Percentiles rank a stretch among this genome's conserved stretches.
These are phyloP conservation scores for Steinernema feltiae DNA, from an alignment of 1,140 invertebrate species.

Conservation along the genomic window DNA sequence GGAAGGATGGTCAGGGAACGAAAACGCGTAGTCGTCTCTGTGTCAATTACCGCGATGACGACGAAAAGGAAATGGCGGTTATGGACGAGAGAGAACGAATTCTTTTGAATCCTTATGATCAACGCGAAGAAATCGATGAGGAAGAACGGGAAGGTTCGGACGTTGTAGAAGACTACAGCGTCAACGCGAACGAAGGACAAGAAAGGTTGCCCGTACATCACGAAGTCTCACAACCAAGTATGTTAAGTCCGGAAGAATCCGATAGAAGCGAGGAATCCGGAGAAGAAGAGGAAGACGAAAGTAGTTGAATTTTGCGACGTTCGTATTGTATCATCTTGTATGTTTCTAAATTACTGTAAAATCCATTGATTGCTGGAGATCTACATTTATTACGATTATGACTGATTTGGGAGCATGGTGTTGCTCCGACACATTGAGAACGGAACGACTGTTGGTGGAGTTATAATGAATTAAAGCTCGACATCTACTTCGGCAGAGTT, in stretches of 20 bases:
- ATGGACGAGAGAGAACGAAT: constrained; percentile 11
- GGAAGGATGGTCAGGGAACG: constrained; percentile 1
- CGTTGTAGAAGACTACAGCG: neutral
- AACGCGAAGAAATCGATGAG: neutral
- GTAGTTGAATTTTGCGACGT: neutral
- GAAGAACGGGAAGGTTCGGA: neutral
- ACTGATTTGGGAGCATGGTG: no score
- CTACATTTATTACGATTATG: no score
- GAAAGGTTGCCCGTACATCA: neutral
- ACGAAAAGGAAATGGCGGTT: neutral
- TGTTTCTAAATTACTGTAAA: neutral
- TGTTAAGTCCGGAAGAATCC: neutral
- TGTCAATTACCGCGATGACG: constrained; percentile 6
- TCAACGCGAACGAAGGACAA: neutral
- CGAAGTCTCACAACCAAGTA: no score
- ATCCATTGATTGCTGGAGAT: no score
- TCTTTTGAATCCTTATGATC: neutral
- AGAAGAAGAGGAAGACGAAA: constrained; percentile 1
- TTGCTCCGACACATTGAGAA: no score
- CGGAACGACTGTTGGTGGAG: no score
- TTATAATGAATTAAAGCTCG: no score
- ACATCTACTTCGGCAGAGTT: no score
- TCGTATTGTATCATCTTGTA: neutral
- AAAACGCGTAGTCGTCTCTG: constrained; percentile 10
- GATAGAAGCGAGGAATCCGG: neutral